These are phyloP conservation scores for Stenotaenia linearis DNA, from an alignment of 2,888 invertebrate genomes.

Conservation along the genomic window DNA sequence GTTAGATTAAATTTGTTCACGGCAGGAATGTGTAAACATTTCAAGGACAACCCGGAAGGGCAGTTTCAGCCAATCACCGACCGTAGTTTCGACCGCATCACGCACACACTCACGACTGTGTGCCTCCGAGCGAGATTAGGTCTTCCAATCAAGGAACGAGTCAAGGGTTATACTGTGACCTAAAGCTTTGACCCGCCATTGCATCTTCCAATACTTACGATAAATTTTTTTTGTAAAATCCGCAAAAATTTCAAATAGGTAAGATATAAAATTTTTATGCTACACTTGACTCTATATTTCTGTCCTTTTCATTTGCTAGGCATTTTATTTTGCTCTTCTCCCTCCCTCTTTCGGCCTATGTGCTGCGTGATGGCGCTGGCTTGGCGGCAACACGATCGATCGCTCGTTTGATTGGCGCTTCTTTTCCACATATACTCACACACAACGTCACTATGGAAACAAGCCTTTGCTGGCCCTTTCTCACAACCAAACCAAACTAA, in stretches of 20 bases:
- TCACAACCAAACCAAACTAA: not conserved
- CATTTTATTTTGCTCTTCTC: constrained; percentile 26
- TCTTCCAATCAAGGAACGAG: constrained; percentile 50
- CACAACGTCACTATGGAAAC: constrained; percentile 17
- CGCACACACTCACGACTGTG: constrained; percentile 27
- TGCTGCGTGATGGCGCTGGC: constrained; percentile 21
- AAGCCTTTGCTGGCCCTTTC: not conserved
- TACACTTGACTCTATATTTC: not conserved
- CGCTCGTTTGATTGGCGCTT: constrained; percentile 21
- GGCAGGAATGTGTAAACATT: constrained; percentile 37
- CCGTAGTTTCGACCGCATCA: constrained; percentile 23
- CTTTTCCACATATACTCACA: not conserved
- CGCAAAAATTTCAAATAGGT: not conserved
- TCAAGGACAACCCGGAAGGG: constrained; percentile 39
- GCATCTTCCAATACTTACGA: constrained; percentile 21
- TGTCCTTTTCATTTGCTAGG: not conserved
- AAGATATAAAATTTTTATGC: not conserved
- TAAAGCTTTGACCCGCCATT: constrained; percentile 30
- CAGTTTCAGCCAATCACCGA: constrained; percentile 33
- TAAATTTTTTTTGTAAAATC: not conserved
- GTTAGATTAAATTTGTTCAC: constrained; percentile 38
- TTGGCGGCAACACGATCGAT: constrained; percentile 20
- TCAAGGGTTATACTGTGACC: constrained; percentile 33
- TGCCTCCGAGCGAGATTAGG: constrained; percentile 30
- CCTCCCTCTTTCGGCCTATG: constrained; percentile 1